These are phyloP conservation scores for Pyrocephalus nanus DNA, from an alignment of 2,797 vertebrate genomes.

Conservation along the genomic window DNA sequence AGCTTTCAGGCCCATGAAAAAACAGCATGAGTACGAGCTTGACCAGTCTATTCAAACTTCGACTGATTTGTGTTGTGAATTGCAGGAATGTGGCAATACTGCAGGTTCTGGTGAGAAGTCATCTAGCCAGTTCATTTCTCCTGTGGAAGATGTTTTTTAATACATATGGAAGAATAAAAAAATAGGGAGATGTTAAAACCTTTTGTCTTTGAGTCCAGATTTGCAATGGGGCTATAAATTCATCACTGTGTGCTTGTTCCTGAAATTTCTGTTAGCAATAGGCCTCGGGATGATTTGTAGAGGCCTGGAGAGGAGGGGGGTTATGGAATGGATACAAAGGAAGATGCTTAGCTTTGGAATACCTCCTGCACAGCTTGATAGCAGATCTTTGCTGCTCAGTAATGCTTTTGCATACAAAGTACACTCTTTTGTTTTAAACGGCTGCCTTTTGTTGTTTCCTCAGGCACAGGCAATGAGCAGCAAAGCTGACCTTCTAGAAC, in stretches of 20 bases:
- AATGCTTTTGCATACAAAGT: slow-evolving; percentile 14
- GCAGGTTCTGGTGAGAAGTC: not conserved
- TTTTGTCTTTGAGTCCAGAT: not conserved
- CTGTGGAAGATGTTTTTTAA: not conserved
- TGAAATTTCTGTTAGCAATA: not conserved
- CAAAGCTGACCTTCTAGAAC: slow-evolving; percentile 86
- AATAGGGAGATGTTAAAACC: not conserved
- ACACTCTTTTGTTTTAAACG: not conserved
- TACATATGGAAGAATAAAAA: not conserved
- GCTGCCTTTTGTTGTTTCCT: slow-evolving; percentile 58
- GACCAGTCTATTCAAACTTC: not conserved
- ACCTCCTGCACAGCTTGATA: not conserved
- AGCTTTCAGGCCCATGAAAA: not conserved
- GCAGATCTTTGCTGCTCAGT: not conserved
- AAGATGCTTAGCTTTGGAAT: slow-evolving; percentile 12
- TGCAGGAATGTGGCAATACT: not conserved
- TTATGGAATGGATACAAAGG: not conserved
- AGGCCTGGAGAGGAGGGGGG: not conserved
- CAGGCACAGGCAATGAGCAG: slow-evolving; percentile 83
- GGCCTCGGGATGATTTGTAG: not conserved
- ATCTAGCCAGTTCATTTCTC: not conserved
- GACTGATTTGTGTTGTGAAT: not conserved
- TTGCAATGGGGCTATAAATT: not conserved
- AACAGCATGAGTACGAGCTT: not conserved
- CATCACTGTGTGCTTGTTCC: not conserved